Conservation (phyloP, 2,113 vertebrate genomes). For the Erythrocercus mccallii region DNA sequence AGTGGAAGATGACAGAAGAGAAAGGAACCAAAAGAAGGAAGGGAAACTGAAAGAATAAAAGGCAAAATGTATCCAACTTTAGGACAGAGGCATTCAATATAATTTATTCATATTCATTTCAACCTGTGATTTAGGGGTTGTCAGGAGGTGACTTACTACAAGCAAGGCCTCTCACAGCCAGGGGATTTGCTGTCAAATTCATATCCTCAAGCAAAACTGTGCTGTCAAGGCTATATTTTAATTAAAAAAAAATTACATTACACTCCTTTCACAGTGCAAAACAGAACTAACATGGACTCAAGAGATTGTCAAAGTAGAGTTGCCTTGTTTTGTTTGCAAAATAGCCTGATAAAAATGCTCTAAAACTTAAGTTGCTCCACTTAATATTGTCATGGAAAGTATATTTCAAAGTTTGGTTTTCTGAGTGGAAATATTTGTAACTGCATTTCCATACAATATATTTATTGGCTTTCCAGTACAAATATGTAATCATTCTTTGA, state of each 20-base stretch:
- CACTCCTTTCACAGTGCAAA: background rate
- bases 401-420: background rate
- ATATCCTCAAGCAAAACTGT: background rate
- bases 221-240: background rate
- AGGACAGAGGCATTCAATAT: background rate
- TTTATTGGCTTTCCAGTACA: background rate
- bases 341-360: background rate
- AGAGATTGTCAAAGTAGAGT: background rate
- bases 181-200: slow-evolving; percentile 21
- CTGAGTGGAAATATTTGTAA: background rate
- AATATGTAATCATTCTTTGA: background rate
- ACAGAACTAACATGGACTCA: background rate
- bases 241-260: background rate
- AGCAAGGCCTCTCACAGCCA: background rate
- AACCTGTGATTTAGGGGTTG: background rate
- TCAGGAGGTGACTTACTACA: slow-evolving; percentile 10
- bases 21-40: background rate
- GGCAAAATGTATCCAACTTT: background rate
- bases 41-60: background rate
- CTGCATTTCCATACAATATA: background rate
- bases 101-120: slow-evolving; percentile 21
- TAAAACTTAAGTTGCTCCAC: background rate
- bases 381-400: background rate
- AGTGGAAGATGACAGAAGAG: background rate
- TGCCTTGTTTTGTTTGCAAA: background rate